phyloP scores from a whole-genome alignment of 2,113 vertebrate genomes.

The Orthonyx spaldingii region DNA sequence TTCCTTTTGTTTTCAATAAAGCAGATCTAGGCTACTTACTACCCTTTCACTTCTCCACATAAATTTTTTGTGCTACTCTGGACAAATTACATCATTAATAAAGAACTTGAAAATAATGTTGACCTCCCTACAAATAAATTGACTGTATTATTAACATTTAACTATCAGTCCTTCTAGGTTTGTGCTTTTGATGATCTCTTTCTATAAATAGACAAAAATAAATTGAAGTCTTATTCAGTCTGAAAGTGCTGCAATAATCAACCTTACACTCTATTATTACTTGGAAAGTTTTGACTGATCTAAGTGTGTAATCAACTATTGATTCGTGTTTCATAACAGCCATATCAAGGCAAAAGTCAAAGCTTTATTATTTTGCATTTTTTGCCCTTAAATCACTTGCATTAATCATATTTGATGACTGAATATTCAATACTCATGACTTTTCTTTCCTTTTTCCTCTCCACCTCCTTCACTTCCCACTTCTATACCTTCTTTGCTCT shows the following conservation, averaged over 20 bases:
- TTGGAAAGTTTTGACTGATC: conserved; percentile 44
- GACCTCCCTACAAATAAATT: background rate
- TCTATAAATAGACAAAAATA: conserved; percentile 30
- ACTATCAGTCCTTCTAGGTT: background rate
- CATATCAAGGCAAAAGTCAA: conserved; percentile 10
- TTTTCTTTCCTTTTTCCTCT: background rate
- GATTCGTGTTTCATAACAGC: conserved; percentile 49
- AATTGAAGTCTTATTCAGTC: conserved; percentile 40
- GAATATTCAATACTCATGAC: conserved; percentile 29
- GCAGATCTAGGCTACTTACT: background rate
- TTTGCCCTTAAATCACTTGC: conserved; percentile 34
- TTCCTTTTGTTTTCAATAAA: background rate
- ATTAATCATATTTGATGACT: conserved; percentile 44
- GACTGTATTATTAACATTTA: conserved; percentile 7
- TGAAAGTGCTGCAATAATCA: conserved; percentile 24
- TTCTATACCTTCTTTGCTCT: conserved; percentile 41
- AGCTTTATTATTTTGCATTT: conserved; percentile 43
- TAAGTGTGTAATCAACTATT: conserved; percentile 27
- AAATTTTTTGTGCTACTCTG: background rate
- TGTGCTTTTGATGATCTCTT: conserved; percentile 10
- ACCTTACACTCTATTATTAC: conserved; percentile 6
- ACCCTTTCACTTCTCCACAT: background rate
- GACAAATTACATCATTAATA: conserved; percentile 19
- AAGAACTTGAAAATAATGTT: conserved; percentile 23
- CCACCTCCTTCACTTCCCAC: background rate